Percentiles rank a stretch among this genome's conserved stretches.
Conservation (phyloP, 2,797 vertebrate species). For the Spinus pinus region DNA sequence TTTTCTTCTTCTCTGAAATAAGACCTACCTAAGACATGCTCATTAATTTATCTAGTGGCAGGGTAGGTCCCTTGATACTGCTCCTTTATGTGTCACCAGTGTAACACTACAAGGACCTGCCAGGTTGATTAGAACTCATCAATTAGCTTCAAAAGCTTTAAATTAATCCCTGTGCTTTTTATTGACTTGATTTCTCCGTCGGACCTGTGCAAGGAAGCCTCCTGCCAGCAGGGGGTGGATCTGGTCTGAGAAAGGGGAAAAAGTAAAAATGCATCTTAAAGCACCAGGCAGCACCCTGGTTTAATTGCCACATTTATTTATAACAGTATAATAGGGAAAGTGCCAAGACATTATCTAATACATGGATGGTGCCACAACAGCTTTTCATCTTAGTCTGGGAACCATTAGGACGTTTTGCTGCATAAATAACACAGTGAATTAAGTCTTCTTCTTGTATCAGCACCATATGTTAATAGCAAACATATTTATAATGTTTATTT, state of each 20-base stretch:
- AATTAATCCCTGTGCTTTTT: not conserved
- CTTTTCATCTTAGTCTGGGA: slow-evolving; percentile 78
- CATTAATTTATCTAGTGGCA: slow-evolving; percentile 17
- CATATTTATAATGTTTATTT: slow-evolving; percentile 39
- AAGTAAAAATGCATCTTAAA: not conserved
- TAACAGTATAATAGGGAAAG: slow-evolving; percentile 58
- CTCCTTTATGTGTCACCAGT: not conserved
- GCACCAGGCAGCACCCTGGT: slow-evolving; percentile 18
- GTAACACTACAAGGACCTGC: not conserved
- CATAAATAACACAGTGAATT: slow-evolving; percentile 73
- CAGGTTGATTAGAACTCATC: not conserved
- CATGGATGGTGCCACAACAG: slow-evolving; percentile 54
- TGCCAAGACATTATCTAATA: slow-evolving; percentile 81
- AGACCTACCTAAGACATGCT: not conserved
- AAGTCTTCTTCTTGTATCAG: slow-evolving; percentile 66
- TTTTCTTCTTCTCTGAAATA: not conserved
- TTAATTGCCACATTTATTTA: slow-evolving; percentile 75
- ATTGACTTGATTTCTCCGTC: not conserved
- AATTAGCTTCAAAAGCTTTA: not conserved
- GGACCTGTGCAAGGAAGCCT: not conserved
- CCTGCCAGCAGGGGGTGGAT: slow-evolving; percentile 51
- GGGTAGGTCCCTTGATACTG: not conserved
- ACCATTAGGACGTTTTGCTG: slow-evolving; percentile 77
- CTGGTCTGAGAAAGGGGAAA: slow-evolving; percentile 3
- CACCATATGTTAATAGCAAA: slow-evolving; percentile 56